phyloP scores from a whole-genome alignment of 2,888 invertebrate species.

The Osmoderma eremita region DNA sequence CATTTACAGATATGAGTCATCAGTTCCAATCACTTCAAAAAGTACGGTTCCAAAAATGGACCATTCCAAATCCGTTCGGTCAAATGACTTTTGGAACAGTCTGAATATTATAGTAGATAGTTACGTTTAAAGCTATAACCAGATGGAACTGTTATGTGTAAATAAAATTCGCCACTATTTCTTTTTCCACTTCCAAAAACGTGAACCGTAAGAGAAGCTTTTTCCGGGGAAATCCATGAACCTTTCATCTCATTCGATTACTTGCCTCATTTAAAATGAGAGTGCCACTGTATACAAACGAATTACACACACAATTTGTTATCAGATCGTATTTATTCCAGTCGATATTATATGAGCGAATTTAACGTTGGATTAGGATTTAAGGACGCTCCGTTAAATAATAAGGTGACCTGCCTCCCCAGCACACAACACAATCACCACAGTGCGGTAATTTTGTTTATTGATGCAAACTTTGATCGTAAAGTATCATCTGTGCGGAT shows the following conservation, averaged over 20 bases:
- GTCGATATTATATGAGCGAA: conserved; percentile 18
- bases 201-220: conserved; percentile 9
- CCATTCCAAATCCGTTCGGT: too few relatives aligned
- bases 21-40: too few relatives aligned
- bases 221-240: conserved; percentile 20
- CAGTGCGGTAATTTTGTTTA: too few relatives aligned
- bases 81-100: too few relatives aligned
- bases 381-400: conserved; percentile 12
- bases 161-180: conserved; percentile 7
- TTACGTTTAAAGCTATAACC: too few relatives aligned
- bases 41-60: too few relatives aligned
- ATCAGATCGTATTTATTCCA: conserved; percentile 21
- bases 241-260: conserved; percentile 30
- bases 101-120: too few relatives aligned
- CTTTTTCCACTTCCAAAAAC: background rate
- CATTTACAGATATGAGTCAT: too few relatives aligned
- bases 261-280: conserved; percentile 25
- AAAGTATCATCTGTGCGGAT: too few relatives aligned
- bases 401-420: conserved; percentile 3
- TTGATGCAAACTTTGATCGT: too few relatives aligned
- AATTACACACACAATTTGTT: conserved; percentile 33
- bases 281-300: conserved; percentile 4
- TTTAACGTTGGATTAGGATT: conserved; percentile 28
- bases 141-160: background rate
- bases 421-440: too few relatives aligned